Conservation (phyloP, 2,113 vertebrate genomes). For the Acrocephalus kingi region DNA sequence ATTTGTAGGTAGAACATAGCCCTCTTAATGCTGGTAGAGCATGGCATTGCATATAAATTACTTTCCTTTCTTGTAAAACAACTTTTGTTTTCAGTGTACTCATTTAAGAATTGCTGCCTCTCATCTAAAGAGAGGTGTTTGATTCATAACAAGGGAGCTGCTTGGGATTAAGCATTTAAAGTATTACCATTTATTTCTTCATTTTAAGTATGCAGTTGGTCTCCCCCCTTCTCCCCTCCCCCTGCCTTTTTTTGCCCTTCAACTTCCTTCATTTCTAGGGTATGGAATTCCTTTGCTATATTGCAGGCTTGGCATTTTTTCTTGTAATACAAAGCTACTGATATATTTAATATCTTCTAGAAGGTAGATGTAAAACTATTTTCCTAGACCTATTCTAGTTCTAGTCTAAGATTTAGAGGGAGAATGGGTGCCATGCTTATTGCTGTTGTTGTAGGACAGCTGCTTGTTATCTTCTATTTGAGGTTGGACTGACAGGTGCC, state of each 20-base stretch:
- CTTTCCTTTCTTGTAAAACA: not conserved
- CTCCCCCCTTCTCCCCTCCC: rapidly evolving
- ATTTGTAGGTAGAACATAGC: conserved; percentile 26
- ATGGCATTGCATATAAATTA: conserved; percentile 9
- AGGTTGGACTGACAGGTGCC: not conserved
- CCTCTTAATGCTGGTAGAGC: not conserved
- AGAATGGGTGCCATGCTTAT: not conserved
- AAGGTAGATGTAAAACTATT: not conserved
- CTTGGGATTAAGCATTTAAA: not conserved
- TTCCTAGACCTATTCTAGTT: not conserved
- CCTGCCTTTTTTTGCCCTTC: not conserved
- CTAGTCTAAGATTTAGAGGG: not conserved
- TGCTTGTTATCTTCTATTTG: not conserved
- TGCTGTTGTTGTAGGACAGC: not conserved
- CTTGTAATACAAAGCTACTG: not conserved
- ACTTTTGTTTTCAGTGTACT: not conserved
- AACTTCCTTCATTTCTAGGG: not conserved
- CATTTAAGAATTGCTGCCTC: not conserved
- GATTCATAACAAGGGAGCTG: not conserved
- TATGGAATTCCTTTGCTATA: not conserved
- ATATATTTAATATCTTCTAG: not conserved
- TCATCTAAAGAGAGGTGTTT: not conserved
- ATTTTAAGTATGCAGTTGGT: not conserved
- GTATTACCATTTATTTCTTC: not conserved
- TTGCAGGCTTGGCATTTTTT: not conserved